Base-by-base conservation (phyloP, 2,888 invertebrate genomes). In the Anarsia innoxiella region DNA sequence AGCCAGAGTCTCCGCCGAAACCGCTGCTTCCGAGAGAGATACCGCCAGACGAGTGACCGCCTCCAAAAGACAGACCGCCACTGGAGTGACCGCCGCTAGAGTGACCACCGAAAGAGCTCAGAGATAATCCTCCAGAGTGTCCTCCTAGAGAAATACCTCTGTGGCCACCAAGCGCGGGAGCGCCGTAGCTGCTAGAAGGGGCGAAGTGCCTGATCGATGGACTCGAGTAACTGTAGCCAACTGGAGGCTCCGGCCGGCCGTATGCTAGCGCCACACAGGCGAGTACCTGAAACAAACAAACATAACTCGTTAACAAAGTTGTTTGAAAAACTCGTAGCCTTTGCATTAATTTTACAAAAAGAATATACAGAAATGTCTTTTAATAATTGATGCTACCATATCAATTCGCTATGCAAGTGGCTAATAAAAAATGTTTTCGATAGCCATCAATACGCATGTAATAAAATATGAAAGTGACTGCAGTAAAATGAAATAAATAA, bases 171-270 rank as follows among this genome's bases (percentile, higher is more conserved):
- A 51, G 38, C 16, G 63, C 51, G 13, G 69, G 63, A 29, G 63
- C 60, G 29, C 69, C 66, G 46, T 68, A 66, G 50, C 67, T 66
- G 32, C 60, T 53, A 14, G 75, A 72, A 12, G 63, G 66, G 12
- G 63, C 61, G 4, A 65, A 53, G 49, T 67, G 66, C 46, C 60
- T 58, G 16, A 60, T 44, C 44, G 66, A 53, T 10, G 82, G 83
- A 15, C 78, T 72, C 1, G 80, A 75, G 55, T 85, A 85, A 59
- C 73, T 77, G 64, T 86, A 86, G 41, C 85, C 85, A 12, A 80
- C 77, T 31, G 85, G 85, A n/a, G 85, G 79, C 50, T 85, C 85
- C 12, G 84, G 85, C 36, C 85, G 83, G 49, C 75, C 85, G 34
- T 73, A 74, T 38, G 75, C 83, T 56, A 82, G 41, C 52, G 80